Evolutionary conservation across 2,797 vertebrate genomes (phyloP).

Genomic region (Coccyzus lansbergi): DNA sequence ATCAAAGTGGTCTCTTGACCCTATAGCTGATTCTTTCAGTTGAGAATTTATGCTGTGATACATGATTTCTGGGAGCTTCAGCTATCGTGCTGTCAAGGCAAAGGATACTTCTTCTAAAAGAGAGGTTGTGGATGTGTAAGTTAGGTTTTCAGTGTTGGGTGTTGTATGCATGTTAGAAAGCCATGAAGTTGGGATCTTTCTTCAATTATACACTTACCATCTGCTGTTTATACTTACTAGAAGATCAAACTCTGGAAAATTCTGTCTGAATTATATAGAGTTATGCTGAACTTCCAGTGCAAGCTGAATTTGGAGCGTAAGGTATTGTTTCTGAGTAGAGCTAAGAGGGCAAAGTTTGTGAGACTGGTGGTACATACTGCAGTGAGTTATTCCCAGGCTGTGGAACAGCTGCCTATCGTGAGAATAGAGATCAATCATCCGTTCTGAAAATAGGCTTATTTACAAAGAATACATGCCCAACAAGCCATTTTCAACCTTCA

Average conservation of each 20-base stretch:
- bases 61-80: background rate
- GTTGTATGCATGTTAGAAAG: background rate
- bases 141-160: background rate
- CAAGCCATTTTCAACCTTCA: background rate
- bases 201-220: background rate
- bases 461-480: background rate
- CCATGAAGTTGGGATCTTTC: background rate
- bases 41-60: background rate
- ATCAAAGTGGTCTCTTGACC: background rate
- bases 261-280: background rate
- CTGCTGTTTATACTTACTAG: background rate
- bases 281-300: background rate
- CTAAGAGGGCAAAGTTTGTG: background rate
- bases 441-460: background rate
- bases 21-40: background rate
- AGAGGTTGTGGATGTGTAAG: background rate
- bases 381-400: background rate
- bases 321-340: background rate
- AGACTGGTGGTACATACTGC: too few species aligned
- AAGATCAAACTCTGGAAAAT: background rate
- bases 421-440: background rate
- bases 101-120: background rate
- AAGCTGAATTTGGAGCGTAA: background rate
- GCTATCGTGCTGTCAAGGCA: background rate
- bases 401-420: accelerated